phyloP scores from a whole-genome alignment of 1,140 invertebrate species.

The Drosophila baimaii region DNA sequence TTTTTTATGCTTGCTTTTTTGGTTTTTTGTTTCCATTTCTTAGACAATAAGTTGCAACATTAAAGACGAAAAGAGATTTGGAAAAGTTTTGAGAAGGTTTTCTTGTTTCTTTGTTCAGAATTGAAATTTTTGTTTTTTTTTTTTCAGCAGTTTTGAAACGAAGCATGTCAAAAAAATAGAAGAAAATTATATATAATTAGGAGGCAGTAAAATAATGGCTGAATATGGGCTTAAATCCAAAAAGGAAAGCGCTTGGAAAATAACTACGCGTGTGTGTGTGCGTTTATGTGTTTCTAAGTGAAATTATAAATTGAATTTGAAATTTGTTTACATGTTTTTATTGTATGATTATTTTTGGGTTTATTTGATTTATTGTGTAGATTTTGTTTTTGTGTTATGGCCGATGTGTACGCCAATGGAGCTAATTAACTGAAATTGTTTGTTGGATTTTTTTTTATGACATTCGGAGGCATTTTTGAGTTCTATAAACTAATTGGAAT shows the following conservation, averaged over 20 bases:
- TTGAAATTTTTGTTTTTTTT: slow-evolving; percentile 18
- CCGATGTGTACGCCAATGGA: slow-evolving; percentile 56
- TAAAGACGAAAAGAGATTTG: slow-evolving; percentile 83
- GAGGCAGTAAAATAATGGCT: neutral
- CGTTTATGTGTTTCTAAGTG: slow-evolving; percentile 5
- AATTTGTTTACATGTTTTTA: slow-evolving; percentile 35
- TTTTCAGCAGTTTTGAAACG: slow-evolving; percentile 25
- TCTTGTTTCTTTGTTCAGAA: slow-evolving; percentile 29
- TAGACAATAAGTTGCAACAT: slow-evolving; percentile 84
- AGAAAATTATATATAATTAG: slow-evolving; percentile 10
- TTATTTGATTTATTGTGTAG: slow-evolving; percentile 10
- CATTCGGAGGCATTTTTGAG: slow-evolving; percentile 68
- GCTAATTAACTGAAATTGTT: slow-evolving; percentile 39
- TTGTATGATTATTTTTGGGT: slow-evolving; percentile 23
- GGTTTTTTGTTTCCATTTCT: slow-evolving; percentile 66
- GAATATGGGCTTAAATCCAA: neutral
- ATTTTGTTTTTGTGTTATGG: neutral
- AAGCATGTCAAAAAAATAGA: slow-evolving; percentile 12
- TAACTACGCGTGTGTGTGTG: slow-evolving; percentile 23
- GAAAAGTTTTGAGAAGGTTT: slow-evolving; percentile 65
- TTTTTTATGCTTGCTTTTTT: slow-evolving; percentile 45
- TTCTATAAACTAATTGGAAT: slow-evolving; percentile 44
- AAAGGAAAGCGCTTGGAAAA: slow-evolving; percentile 30
- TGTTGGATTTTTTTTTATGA: slow-evolving; percentile 24
- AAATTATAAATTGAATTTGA: slow-evolving; percentile 28